phyloP scores from a whole-genome alignment of 1,140 invertebrate genomes.

The Cryptotermes secundus region DNA sequence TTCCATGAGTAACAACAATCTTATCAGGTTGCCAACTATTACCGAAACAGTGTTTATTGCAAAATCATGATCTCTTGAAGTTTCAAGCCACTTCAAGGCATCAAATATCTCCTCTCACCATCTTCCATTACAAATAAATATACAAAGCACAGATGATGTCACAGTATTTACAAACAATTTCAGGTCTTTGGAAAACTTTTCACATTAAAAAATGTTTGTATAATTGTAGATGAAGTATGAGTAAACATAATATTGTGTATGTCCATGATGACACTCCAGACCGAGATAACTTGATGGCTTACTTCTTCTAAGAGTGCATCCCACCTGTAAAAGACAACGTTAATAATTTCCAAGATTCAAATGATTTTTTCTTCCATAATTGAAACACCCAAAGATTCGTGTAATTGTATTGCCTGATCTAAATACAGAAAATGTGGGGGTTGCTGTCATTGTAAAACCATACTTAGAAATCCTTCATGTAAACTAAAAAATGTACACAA shows the following conservation, averaged over 20 bases:
- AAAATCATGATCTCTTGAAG: not conserved
- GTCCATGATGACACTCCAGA: not conserved
- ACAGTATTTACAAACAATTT: not conserved
- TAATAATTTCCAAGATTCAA: no score
- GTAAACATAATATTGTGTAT: not conserved
- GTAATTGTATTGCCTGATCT: no score
- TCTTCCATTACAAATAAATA: constrained; percentile 31
- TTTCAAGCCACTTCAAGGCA: constrained; percentile 12
- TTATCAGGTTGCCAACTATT: not conserved
- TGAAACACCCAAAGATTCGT: no score
- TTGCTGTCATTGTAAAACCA: no score
- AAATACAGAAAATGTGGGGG: no score
- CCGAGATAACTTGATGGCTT: not conserved
- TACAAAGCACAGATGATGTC: constrained; percentile 22
- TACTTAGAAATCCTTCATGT: no score
- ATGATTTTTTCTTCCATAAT: no score
- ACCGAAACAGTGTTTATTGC: not conserved
- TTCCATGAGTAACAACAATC: constrained; percentile 3
- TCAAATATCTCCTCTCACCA: constrained; percentile 17
- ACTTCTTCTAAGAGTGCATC: not conserved
- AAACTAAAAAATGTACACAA: no score
- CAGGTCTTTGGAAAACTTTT: not conserved
- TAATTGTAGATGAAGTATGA: not conserved
- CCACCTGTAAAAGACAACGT: not conserved
- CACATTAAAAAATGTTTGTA: not conserved